These are phyloP conservation scores for Embidobia sp. DNA, from an alignment of 2,888 invertebrate species.

Conservation along the genomic window DNA sequence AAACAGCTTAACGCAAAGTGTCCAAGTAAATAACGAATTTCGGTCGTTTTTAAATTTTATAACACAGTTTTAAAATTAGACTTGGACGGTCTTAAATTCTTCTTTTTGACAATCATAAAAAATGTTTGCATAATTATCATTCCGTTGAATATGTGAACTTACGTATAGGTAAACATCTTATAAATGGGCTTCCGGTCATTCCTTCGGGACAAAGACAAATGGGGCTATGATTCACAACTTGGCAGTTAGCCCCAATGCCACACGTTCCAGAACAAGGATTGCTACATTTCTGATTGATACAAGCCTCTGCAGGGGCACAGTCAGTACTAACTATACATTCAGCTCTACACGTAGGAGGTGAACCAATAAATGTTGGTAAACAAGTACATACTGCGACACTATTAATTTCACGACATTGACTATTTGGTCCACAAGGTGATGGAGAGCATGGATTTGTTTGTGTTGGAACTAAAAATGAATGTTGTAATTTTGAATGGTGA, in stretches of 20 bases:
- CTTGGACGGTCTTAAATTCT: too few species aligned
- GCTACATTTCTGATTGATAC: slow-evolving; percentile 86
- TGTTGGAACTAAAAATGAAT: slow-evolving; percentile 38
- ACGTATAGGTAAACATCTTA: slow-evolving; percentile 82
- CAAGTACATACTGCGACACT: slow-evolving; percentile 87
- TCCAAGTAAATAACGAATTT: too few species aligned
- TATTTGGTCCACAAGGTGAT: slow-evolving; percentile 82
- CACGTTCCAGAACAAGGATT: slow-evolving; percentile 92
- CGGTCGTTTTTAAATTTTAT: too few species aligned
- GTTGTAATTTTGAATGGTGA: slow-evolving; percentile 24
- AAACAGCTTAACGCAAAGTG: too few species aligned
- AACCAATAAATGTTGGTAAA: slow-evolving; percentile 84
- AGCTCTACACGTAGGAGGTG: slow-evolving; percentile 86
- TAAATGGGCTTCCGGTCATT: slow-evolving; percentile 83
- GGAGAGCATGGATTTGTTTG: slow-evolving; percentile 81
- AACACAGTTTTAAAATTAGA: too few species aligned
- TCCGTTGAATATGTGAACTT: slow-evolving; percentile 44
- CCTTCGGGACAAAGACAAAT: slow-evolving; percentile 87
- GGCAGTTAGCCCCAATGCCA: slow-evolving; percentile 88
- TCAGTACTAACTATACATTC: slow-evolving; percentile 87
- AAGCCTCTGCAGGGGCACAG: slow-evolving; percentile 85
- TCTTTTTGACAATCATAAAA: too few species aligned
- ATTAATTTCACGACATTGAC: slow-evolving; percentile 85
- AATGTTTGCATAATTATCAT: too few species aligned
- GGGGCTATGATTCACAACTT: slow-evolving; percentile 90